Evolutionary conservation across 2,797 vertebrate species (phyloP).

Genomic region (Intellagama lesueurii): DNA sequence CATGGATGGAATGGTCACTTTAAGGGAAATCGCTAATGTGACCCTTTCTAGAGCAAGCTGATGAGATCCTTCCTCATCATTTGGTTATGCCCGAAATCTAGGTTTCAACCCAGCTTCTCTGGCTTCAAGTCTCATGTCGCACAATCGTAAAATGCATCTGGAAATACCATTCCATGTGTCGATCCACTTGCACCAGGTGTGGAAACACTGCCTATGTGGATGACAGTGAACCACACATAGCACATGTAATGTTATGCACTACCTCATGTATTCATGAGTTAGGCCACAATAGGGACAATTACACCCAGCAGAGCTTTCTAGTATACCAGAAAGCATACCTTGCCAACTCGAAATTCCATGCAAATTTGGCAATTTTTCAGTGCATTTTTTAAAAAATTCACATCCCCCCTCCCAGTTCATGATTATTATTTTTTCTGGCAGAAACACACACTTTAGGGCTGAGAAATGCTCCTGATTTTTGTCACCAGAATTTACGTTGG

Average conservation of each 20-base stretch:
- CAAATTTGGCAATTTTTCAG: not conserved
- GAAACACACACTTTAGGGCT: not conserved
- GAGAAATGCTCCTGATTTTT: not conserved
- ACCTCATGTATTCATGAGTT: not conserved
- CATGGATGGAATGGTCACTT: too few species aligned
- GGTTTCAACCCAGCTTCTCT: not conserved
- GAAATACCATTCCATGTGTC: not conserved
- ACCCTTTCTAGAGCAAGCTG: too few species aligned
- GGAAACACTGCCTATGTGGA: not conserved
- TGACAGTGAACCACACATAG: not conserved
- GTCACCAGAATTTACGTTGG: not conserved
- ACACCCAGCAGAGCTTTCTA: too few species aligned
- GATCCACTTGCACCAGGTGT: not conserved
- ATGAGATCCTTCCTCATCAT: too few species aligned
- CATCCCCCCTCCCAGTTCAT: too few species aligned
- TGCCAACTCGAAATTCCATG: not conserved
- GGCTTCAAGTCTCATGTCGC: not conserved
- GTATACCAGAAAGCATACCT: not conserved
- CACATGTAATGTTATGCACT: not conserved
- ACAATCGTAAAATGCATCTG: not conserved
- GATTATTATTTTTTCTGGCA: not conserved
- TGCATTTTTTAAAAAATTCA: not conserved
- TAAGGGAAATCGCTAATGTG: too few species aligned
- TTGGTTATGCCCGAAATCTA: not conserved
- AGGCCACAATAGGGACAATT: too few species aligned